A percentile compares a stretch with the other conserved stretches of the same genome.
These are phyloP conservation scores for Malurus melanocephalus DNA, from an alignment of 2,113 vertebrate genomes.

Conservation along the genomic window DNA sequence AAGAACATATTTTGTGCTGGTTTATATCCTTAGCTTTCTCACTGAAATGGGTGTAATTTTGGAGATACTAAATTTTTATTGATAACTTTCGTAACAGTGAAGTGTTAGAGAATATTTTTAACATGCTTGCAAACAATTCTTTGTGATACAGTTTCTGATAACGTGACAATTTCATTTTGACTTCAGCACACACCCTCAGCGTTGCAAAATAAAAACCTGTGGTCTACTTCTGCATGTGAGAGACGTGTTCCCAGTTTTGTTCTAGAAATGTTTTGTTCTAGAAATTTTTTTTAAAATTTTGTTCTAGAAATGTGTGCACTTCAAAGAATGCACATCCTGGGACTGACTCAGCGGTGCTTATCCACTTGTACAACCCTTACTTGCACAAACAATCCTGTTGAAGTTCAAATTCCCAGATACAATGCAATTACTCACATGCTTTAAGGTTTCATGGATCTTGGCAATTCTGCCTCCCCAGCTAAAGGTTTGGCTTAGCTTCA, in stretches of 20 bases:
- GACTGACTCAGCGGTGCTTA: background rate
- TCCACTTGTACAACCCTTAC: background rate
- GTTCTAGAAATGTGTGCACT: background rate
- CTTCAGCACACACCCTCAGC: background rate
- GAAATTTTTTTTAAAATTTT: background rate
- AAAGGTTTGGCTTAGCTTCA: constrained; percentile 13
- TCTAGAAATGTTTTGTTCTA: background rate
- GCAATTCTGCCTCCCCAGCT: constrained; percentile 15
- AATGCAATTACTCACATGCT: constrained; percentile 18
- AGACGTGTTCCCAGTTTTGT: background rate
- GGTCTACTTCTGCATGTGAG: background rate
- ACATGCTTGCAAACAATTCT: background rate
- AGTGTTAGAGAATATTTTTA: background rate
- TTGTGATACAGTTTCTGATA: background rate
- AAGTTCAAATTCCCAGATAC: constrained; percentile 27
- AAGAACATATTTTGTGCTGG: background rate
- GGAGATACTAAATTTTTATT: background rate
- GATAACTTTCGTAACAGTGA: background rate
- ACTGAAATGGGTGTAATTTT: background rate
- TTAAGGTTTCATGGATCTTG: background rate
- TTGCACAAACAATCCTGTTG: background rate
- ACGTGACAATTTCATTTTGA: background rate
- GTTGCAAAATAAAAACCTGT: background rate
- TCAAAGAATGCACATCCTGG: background rate
- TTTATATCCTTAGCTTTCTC: background rate